A percentile compares a stretch with the other conserved stretches of the same genome.
Evolutionary conservation across 2,888 invertebrate species (phyloP).

Genomic region (Pheosia tremula): DNA sequence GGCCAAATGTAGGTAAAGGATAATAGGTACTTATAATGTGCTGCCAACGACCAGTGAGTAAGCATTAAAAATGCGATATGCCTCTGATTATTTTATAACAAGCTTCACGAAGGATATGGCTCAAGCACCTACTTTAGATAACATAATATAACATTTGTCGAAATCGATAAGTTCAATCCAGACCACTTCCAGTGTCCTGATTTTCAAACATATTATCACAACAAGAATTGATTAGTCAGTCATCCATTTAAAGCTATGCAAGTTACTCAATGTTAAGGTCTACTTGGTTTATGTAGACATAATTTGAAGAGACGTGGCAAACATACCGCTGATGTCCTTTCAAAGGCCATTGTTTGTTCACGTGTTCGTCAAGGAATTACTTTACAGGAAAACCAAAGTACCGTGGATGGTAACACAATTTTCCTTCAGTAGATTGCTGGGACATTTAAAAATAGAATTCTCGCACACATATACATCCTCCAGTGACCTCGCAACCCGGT

Average conservation of each 20-base stretch:
- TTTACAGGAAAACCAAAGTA: conserved; percentile 10
- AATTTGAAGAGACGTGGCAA: not conserved
- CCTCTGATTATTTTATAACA: conserved; percentile 14
- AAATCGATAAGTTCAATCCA: not conserved
- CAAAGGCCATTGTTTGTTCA: conserved; percentile 7
- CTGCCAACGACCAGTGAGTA: not conserved
- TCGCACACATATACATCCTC: conserved; percentile 18
- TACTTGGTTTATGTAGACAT: not conserved
- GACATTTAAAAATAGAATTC: conserved; percentile 24
- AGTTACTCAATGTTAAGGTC: not conserved
- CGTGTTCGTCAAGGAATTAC: conserved; percentile 10
- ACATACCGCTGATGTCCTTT: not conserved
- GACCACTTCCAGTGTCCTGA: not conserved
- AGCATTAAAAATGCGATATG: not conserved
- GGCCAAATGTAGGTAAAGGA: conserved; percentile 18
- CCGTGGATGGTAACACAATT: conserved; percentile 6
- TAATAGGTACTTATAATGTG: not conserved
- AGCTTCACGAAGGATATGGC: not conserved
- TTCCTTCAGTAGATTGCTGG: conserved; percentile 3
- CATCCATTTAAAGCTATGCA: not conserved
- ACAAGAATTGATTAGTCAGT: not conserved
- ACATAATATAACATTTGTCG: not conserved
- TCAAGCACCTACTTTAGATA: conserved; percentile 6
- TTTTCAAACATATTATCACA: not conserved
- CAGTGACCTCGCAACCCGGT: conserved; percentile 19